Base-by-base conservation (phyloP, 2,797 vertebrate genomes). In the Xiphophorus birchmanni region DNA sequence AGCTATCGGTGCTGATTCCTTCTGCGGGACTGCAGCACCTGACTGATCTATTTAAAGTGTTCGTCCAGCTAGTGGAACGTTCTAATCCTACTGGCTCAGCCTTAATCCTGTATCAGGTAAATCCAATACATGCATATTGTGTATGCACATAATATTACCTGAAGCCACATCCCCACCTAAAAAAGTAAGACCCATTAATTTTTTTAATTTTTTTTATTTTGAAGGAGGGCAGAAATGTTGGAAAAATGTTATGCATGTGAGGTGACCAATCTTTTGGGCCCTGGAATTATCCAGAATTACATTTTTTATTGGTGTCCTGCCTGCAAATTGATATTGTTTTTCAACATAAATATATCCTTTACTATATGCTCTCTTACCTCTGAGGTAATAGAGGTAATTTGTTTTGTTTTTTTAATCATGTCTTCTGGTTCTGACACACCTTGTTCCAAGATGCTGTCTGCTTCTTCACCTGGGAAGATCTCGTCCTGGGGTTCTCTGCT, bases 71-170 rank as follows among this genome's bases (percentile, higher is more conserved):
- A 85, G 91, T 88, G 90, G 93, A 94, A 94, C 90, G 85, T 88
- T 87, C 72, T 95, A 95, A 95, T 95, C 94, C 92, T 78, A 58
- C 92, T 80, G 93, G 72, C 90, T 87, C 78, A 85, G 63, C 75
- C 78, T 67, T 95, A 94, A 95, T 94, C 94, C 86, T 50, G 45
- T 82, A 89, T 82, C 37, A 83, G 75, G 60, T 80, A 76, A 52
- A 85, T 80, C 74, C 78, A 79, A 82, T 74, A 17, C 83, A 58
- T 74, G 74, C 79, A 60, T 60, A 58, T 44, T 63, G 58, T 60
- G 45, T 48, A 6, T 32, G 65, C 48, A 50, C 35, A 54, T 63
- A 9, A 50, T 77, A 21, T 56, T 69, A 9, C 54, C 17, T n/a
- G 18, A 21, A 52, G 44, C 29, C 23, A 78, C 54, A 37, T 35